A percentile compares a stretch with the other conserved stretches of the same genome.
These are phyloP conservation scores for Phrynosoma platyrhinos DNA, from an alignment of 2,113 vertebrate genomes.

Conservation along the genomic window DNA sequence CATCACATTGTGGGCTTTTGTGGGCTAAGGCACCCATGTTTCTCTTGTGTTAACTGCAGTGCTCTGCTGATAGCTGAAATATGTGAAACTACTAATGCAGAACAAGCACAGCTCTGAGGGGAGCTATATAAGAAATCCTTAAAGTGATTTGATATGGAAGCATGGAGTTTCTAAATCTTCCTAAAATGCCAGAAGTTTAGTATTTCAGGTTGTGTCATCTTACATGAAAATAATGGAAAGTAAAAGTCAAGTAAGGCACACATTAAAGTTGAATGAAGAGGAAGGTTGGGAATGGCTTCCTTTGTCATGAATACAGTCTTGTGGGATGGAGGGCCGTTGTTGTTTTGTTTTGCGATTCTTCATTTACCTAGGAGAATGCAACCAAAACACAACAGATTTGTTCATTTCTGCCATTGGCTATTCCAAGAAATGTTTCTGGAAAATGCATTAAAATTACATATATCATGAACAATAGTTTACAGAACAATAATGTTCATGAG, in stretches of 20 bases:
- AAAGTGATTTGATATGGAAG: constrained; percentile 15
- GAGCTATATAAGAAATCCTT: background rate
- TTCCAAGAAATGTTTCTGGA: background rate
- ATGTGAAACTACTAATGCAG: background rate
- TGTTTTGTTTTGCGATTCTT: background rate
- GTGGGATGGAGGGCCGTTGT: too few relatives aligned
- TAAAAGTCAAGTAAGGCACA: constrained; percentile 19
- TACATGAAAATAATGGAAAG: background rate
- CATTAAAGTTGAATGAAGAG: too few relatives aligned
- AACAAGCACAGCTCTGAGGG: background rate
- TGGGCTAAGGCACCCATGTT: background rate
- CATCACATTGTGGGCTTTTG: background rate
- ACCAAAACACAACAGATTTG: background rate
- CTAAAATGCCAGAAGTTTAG: background rate
- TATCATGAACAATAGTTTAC: background rate
- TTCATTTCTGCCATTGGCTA: background rate
- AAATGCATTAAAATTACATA: background rate
- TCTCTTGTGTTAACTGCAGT: background rate
- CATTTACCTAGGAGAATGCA: background rate
- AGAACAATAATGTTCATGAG: background rate
- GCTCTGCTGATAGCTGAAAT: background rate
- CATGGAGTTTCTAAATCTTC: background rate
- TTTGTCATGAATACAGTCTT: background rate
- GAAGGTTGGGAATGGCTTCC: background rate
- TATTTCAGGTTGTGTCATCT: constrained; percentile 15